Percentiles rank a stretch among this genome's conserved stretches.
Conservation (phyloP, 1,140 invertebrate genomes). For the Hyphantria cunea region DNA sequence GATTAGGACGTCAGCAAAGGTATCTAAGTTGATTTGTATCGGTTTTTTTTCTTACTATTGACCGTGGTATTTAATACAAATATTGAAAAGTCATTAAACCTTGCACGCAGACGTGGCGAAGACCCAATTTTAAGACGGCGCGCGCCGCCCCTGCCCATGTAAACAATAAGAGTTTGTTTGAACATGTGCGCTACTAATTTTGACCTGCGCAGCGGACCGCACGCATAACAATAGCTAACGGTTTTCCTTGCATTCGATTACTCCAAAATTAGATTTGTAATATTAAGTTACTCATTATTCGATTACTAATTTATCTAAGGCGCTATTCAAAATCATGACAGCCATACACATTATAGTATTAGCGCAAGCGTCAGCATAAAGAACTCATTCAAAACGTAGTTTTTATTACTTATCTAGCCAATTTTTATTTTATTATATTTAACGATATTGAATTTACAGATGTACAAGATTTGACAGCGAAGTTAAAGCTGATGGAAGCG, state of each 20-base stretch:
- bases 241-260: conserved; percentile 62
- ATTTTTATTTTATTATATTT: conserved; percentile 21
- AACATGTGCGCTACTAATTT: conserved; percentile 80
- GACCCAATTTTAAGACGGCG: conserved; percentile 32
- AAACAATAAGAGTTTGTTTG: conserved; percentile 77
- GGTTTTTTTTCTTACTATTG: too few relatives aligned
- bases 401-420: not conserved
- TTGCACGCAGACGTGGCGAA: conserved; percentile 34
- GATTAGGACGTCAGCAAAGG: too few relatives aligned
- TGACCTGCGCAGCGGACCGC: conserved; percentile 62
- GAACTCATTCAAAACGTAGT: not conserved
- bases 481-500: conserved; percentile 73
- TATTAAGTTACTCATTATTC: conserved; percentile 17
- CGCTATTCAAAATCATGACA: conserved; percentile 6
- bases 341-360: not conserved
- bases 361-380: not conserved
- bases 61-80: conserved; percentile 1
- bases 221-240: conserved; percentile 75
- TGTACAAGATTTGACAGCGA: conserved; percentile 73
- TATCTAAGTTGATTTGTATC: too few relatives aligned
- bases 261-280: conserved; percentile 52
- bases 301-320: conserved; percentile 5
- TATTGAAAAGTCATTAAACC: conserved; percentile 38
- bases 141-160: conserved; percentile 43
- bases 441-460: conserved; percentile 44